Percentiles rank a stretch among this genome's conserved stretches.
phyloP scores from a whole-genome alignment of 2,113 vertebrate genomes.

The Hippocampus barbouri region DNA sequence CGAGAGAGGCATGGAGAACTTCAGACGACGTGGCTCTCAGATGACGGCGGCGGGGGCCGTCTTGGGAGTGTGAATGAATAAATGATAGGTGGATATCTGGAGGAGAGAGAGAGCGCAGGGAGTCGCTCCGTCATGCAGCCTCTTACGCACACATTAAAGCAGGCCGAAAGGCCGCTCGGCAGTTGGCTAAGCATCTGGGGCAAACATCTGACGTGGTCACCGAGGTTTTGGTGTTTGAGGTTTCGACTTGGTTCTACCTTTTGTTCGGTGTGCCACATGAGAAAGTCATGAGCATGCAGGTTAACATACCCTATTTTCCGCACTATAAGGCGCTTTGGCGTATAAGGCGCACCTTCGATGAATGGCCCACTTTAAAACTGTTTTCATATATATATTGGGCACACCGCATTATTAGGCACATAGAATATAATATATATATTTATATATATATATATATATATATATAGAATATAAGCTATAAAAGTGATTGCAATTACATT shows the following conservation, averaged over 20 bases:
- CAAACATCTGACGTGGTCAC: slow-evolving; percentile 57
- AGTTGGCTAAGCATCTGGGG: slow-evolving; percentile 51
- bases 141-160: slow-evolving; percentile 61
- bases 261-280: slow-evolving; percentile 40
- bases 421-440: no score
- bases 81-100: slow-evolving; percentile 67
- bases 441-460: no score
- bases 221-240: slow-evolving; percentile 33
- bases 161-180: slow-evolving; percentile 36
- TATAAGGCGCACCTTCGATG: no score
- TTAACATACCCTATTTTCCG: background rate
- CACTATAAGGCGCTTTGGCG: no score
- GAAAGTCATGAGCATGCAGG: slow-evolving; percentile 5
- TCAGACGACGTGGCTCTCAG: slow-evolving; percentile 50
- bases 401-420: no score
- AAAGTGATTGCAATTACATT: no score
- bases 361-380: no score
- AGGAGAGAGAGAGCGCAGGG: slow-evolving; percentile 31
- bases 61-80: slow-evolving; percentile 63
- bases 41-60: slow-evolving; percentile 48
- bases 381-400: no score
- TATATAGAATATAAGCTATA: no score
- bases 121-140: slow-evolving; percentile 39
- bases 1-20: slow-evolving; percentile 41
- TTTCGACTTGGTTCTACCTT: slow-evolving; percentile 33